Evolutionary conservation across 2,797 vertebrate species (phyloP).

Genomic region (Leucoraja ocellata): DNA sequence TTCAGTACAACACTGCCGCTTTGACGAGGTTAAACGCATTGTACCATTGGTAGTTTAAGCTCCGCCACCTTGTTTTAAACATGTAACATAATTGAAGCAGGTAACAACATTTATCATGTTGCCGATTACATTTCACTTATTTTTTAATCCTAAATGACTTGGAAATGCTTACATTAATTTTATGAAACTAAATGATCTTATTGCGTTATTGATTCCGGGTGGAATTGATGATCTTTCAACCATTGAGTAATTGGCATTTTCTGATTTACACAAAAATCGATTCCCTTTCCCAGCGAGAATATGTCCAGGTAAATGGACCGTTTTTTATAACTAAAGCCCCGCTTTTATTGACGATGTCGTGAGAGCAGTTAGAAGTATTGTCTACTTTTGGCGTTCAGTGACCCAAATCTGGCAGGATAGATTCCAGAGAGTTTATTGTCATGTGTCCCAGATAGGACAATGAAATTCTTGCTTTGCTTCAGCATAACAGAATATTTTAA

Average conservation of each 20-base stretch:
- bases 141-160: not conserved
- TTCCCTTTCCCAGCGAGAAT: not conserved
- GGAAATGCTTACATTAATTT: not conserved
- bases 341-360: not conserved
- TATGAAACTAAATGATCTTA: not conserved
- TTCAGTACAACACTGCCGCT: too few relatives aligned
- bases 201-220: not conserved
- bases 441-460: too few relatives aligned
- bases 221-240: not conserved
- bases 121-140: not conserved
- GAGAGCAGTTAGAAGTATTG: not conserved
- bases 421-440: too few relatives aligned
- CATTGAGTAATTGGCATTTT: not conserved
- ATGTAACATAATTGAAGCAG: not conserved
- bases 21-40: too few relatives aligned
- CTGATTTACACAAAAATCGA: not conserved
- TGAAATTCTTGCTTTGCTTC: too few relatives aligned
- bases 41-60: not conserved
- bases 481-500: too few relatives aligned
- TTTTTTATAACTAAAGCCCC: not conserved
- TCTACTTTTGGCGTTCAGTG: not conserved
- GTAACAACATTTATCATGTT: not conserved
- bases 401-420: not conserved
- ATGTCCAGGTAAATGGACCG: not conserved
- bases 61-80: not conserved